These are phyloP conservation scores for Ophiothrix spiculata DNA, from an alignment of 35 echinoderm and acorn worm genomes.

Conservation along the genomic window DNA sequence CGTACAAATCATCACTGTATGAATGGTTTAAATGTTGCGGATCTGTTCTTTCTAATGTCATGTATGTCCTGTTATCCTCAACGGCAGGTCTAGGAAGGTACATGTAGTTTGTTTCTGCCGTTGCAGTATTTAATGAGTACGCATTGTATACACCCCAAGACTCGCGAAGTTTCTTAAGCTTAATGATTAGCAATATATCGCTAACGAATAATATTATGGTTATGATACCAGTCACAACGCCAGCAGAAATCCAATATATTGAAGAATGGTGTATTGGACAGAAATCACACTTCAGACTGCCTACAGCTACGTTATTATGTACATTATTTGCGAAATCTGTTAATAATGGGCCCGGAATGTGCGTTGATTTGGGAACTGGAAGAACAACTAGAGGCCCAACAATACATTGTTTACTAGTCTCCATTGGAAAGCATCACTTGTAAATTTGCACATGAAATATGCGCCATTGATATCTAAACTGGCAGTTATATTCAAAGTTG, in stretches of 20 bases:
- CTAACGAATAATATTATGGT: not conserved
- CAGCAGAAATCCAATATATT: not conserved
- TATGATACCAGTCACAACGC: not conserved
- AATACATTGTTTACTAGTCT: not conserved
- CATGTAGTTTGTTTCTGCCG: not conserved
- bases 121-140: not conserved
- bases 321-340: not conserved
- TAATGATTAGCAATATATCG: conserved; percentile 2
- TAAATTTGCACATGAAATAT: not conserved
- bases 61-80: not conserved
- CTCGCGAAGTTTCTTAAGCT: not conserved
- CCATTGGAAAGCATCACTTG: not conserved
- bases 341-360: not conserved
- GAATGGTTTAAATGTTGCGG: not conserved
- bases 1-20: not conserved
- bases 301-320: not conserved
- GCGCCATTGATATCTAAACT: not conserved
- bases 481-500: not conserved
- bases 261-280: not conserved
- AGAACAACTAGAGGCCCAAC: not conserved
- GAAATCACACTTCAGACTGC: not conserved
- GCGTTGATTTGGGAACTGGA: not conserved
- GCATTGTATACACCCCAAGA: not conserved
- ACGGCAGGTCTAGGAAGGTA: not conserved
- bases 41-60: not conserved